Evolutionary conservation across 2,113 vertebrate genomes (phyloP), one percentile per base, ranked within the genome.

Genomic region (Cyanistes caeruleus): DNA sequence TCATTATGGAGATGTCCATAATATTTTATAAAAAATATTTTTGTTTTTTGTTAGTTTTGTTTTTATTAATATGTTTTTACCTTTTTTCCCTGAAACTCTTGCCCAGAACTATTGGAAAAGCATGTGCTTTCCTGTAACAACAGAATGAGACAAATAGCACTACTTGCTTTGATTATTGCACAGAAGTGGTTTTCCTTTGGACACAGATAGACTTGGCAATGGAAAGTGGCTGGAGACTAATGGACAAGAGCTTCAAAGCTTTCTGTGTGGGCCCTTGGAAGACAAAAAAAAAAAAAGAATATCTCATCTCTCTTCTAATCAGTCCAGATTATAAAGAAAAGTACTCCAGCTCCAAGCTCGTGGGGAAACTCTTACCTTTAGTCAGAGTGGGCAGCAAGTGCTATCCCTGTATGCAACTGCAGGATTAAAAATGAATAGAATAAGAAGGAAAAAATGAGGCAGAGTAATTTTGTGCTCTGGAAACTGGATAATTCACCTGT

Each of bases 151-250:
- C 41, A 97, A 96, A 88, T 68, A 33, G 7, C 56, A 37, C 76
- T 87, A 48, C 44, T 97, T 93, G 67, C 49, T 87, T 97, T 95
- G 75, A 43, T 70, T 95, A 49, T 52, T 91, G 43, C 56, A 43
- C 12, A 52, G 39, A 96, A 93, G 53, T 35, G 8, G 56, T 58
- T 96, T 97, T 48, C 30, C 53, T 93, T 95, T 78, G 52, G 59
- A 64, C 55, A 51, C 24, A 82, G 87, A 63, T 53, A 84, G 80
- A 91, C 48, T 89, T 86, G 95, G 70, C 96, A 91, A 82, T 82
- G 77, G 58, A 65, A 52, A 62, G 79, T 87, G 74, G 31, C 62
- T 74, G 79, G 44, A 96, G 72, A 91, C 58, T 93, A 91, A 95
- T 77, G 65, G 52, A 62, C n/a, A 55, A 37, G 27, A 80, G 87